Base-by-base conservation (phyloP, 2,113 vertebrate species). In the Kryptolebias marmoratus region DNA sequence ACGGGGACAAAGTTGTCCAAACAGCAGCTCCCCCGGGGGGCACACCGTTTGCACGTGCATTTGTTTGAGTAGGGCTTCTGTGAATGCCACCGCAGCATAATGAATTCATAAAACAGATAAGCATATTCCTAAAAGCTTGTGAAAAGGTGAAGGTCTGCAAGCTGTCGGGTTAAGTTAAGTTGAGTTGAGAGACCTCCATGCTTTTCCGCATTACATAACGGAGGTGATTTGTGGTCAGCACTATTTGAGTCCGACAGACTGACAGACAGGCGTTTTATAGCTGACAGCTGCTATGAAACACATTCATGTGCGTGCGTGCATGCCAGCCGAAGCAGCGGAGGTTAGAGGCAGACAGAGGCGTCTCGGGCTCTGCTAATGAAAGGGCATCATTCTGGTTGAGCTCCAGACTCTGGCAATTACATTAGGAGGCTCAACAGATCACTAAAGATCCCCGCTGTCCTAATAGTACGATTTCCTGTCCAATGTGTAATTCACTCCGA, bases 251-350 rank as follows among this genome's bases (percentile, higher is more conserved):
- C 77, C 50, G 54, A 27, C 55, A 73, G 76, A 79, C 15, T 77
- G 83, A 85, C 77, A 54, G 73, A 67, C 77, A 36, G 77, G 48
- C 27, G 47, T 78, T 86, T 87, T 80, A 76, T 60, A 73, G 70
- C 72, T 31, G 48, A 84, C 89, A 90, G 87, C 84, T 91, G 89
- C 79, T 64, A 39, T 64, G 57, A 77, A 52, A 65, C 59, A 55
- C 71, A 71, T 68, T 79, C 83, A 75, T 32, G 11, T 67, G 61
- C 55, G 39, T 73, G 63, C 73, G 56, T 73, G 70, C 73, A 49
- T 78, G 76, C 28, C 56, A 83, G 56, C 45, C 56, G 67, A 64
- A 59, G 56, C 64, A 52, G 69, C 11, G 4, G 48, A 60, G 49
- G 16, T 32, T 48, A 44, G 18, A 42, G 53, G 39, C 53, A 48